These are phyloP conservation scores for Latrodectus elegans DNA, from an alignment of 2,888 invertebrate genomes.

Conservation along the genomic window DNA sequence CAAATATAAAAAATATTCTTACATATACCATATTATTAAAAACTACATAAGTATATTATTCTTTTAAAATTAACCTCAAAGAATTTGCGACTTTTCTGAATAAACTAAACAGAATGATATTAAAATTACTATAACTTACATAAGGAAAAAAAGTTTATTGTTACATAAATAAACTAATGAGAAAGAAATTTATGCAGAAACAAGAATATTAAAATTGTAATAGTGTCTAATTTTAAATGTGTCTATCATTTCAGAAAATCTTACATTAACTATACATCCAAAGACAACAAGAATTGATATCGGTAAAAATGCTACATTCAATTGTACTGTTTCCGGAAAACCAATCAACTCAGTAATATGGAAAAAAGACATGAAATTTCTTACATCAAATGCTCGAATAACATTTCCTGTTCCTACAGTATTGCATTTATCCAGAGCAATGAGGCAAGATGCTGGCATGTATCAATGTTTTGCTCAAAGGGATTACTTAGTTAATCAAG, in stretches of 20 bases:
- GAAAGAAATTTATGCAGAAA: too few species aligned
- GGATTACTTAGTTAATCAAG: constrained; percentile 59
- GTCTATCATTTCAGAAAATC: constrained; percentile 9
- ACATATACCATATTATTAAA: too few species aligned
- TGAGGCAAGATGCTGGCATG: constrained; percentile 62
- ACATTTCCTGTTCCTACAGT: constrained; percentile 45
- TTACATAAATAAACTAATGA: too few species aligned
- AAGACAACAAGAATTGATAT: constrained; percentile 28
- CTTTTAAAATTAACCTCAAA: too few species aligned
- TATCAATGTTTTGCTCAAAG: constrained; percentile 69
- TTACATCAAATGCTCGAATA: constrained; percentile 41
- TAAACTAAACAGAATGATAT: too few species aligned
- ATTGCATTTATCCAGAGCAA: constrained; percentile 47
- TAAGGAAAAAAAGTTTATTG: too few species aligned
- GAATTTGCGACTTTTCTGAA: too few species aligned
- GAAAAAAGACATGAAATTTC: constrained; percentile 62
- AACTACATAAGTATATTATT: too few species aligned
- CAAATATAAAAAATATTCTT: too few species aligned
- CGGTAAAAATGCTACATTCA: constrained; percentile 51
- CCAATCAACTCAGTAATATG: constrained; percentile 64
- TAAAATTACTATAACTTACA: too few species aligned
- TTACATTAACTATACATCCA: constrained; percentile 12
- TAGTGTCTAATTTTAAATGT: too few species aligned
- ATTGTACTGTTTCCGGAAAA: constrained; percentile 61
- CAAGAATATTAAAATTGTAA: too few species aligned